Evolutionary conservation across 2,797 vertebrate genomes (phyloP), one percentile per base, ranked within the genome.

Genomic region (Halcyon smyrnensis): DNA sequence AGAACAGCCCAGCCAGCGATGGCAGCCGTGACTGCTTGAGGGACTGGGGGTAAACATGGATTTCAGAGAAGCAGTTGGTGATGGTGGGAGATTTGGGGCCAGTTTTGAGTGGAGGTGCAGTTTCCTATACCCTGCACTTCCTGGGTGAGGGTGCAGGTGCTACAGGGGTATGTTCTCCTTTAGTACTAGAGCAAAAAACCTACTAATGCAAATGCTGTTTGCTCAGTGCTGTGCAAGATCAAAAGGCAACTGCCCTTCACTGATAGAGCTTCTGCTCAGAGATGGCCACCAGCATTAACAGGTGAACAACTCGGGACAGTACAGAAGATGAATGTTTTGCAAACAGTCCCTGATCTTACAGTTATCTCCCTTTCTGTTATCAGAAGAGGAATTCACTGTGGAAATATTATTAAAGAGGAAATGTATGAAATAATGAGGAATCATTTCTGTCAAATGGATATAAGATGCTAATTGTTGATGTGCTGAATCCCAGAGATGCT

Each of bases 401-500:
- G 74, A 98, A 97, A 97, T 96, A 94, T 90, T 96, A 95, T 93
- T 96, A 95, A 95, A 94, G 68, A 96, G 93, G 89, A 97, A 95
- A 95, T 86, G 43, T 97, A 95, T 79, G 95, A 97, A 97, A 95
- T 84, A 86, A 97, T 87, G 93, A 96, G 81, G 81, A 97, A 94
- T 85, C 80, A 92, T 96, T 97, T 95, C 97, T 97, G 95, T 97
- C 96, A 97, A 96, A 98, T 97, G 97, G 96, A 97, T 97, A 95
- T 97, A 98, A 98, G 96, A 98, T 98, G 97, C 97, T 98, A 98
- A 98, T 97, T 98, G 98, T 94, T 96, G 96, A 97, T 95, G 97
- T 97, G 96, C 96, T 97, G 96, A 97, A 97, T 98, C 98, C 98
- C 98, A 98, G 97, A 98, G 98, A 98, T 98, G 98, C 95, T 98